Conservation (phyloP, 2,113 vertebrate species). For the Pleuronectes platessa region DNA sequence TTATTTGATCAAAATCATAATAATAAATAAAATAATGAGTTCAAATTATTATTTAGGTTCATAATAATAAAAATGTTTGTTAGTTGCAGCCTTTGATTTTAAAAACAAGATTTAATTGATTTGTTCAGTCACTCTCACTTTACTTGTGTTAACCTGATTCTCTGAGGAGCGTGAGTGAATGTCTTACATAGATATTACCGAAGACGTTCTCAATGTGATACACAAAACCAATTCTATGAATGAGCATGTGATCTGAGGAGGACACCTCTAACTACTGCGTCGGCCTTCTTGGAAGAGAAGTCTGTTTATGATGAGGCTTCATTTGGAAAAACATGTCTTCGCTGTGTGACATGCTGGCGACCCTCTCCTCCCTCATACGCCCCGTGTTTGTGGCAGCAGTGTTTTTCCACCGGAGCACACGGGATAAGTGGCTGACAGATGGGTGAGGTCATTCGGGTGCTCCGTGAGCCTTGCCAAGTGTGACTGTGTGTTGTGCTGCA, state of each 20-base stretch:
- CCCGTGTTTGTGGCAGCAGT: conserved; percentile 67
- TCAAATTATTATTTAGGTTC: neutral
- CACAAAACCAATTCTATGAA: neutral
- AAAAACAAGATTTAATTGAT: neutral
- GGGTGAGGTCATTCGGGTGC: conserved; percentile 73
- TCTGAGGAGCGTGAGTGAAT: neutral
- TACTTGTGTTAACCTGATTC: too few relatives aligned
- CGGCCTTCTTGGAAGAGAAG: conserved; percentile 24
- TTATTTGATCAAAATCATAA: neutral
- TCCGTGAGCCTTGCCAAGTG: conserved; percentile 59
- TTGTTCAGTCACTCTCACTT: neutral
- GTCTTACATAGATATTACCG: too few relatives aligned
- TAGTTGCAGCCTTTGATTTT: neutral
- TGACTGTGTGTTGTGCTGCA: conserved; percentile 51
- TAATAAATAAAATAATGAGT: neutral
- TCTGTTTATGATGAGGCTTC: conserved; percentile 47
- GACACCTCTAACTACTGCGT: neutral
- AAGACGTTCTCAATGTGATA: neutral
- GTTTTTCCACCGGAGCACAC: conserved; percentile 75
- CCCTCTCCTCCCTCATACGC: neutral
- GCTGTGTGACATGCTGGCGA: neutral
- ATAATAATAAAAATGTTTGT: neutral
- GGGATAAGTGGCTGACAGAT: conserved; percentile 74
- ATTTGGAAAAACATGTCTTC: conserved; percentile 32
- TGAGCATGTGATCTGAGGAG: neutral